Conservation (phyloP, 2,888 invertebrate species). For the Notodonta dromedarius region DNA sequence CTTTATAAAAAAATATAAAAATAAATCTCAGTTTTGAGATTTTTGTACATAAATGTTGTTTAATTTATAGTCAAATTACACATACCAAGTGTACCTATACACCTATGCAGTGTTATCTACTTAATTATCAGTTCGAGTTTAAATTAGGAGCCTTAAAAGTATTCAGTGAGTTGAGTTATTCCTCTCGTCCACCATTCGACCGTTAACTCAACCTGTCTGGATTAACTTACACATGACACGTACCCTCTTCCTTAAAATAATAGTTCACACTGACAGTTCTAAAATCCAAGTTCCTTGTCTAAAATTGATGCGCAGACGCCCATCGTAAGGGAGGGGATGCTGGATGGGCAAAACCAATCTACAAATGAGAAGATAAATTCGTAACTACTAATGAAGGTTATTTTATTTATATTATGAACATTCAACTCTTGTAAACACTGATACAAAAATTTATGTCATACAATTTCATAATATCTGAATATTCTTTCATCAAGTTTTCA, state of each 20-base stretch:
- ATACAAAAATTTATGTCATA: constrained; percentile 59
- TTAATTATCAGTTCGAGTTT: too few species aligned
- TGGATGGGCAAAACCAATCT: not conserved
- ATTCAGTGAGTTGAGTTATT: too few species aligned
- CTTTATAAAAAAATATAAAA: constrained; percentile 54
- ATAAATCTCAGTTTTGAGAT: constrained; percentile 56
- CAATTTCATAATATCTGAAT: constrained; percentile 56
- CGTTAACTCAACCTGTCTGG: too few species aligned
- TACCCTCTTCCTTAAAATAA: too few species aligned
- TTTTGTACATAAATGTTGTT: constrained; percentile 64
- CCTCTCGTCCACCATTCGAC: too few species aligned
- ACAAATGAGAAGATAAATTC: not conserved
- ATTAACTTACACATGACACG: too few species aligned
- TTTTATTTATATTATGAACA: not conserved
- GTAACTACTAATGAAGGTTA: not conserved
- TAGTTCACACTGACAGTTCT: too few species aligned
- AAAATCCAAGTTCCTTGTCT: too few species aligned
- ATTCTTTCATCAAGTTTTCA: constrained; percentile 51
- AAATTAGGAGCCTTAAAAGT: too few species aligned
- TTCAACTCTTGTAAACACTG: constrained; percentile 61
- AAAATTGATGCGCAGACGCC: too few species aligned
- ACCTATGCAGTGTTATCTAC: too few species aligned
- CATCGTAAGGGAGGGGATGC: not conserved
- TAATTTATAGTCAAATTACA: constrained; percentile 22
- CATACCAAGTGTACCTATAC: too few species aligned